Conservation (phyloP, 2,113 vertebrate species). For the Meles meles region DNA sequence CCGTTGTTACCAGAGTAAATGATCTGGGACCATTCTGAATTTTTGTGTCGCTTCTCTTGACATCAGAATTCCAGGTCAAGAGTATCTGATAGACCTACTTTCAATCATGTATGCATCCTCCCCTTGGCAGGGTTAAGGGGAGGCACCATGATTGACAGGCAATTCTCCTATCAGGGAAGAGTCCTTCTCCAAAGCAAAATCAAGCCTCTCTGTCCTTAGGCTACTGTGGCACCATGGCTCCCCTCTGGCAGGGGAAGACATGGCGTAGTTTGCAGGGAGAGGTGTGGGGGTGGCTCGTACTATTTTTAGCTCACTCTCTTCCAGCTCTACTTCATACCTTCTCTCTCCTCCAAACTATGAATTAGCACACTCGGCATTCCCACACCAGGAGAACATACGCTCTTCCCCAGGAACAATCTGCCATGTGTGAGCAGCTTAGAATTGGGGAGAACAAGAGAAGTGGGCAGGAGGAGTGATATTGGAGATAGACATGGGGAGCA, state of each 20-base stretch:
- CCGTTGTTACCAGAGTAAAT: neutral
- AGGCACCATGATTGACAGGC: neutral
- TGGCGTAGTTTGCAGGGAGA: neutral
- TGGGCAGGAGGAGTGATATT: neutral
- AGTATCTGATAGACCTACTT: neutral
- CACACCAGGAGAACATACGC: neutral
- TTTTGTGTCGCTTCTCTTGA: neutral
- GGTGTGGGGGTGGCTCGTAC: fast-evolving
- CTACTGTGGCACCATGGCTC: neutral
- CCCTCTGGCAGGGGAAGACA: neutral
- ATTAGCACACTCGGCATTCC: neutral
- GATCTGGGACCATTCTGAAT: neutral
- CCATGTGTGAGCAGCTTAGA: neutral
- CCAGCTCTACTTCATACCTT: neutral
- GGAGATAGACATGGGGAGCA: neutral
- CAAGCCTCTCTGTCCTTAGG: neutral
- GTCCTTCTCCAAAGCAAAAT: neutral
- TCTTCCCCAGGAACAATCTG: neutral
- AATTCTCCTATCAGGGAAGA: neutral
- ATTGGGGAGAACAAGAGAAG: neutral
- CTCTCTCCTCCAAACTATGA: neutral
- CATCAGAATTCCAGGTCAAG: neutral
- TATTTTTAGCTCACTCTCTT: neutral
- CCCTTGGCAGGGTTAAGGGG: neutral
- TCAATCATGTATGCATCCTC: neutral